Conservation (phyloP, 2,888 invertebrate species). For the Phaedon cochleariae region DNA sequence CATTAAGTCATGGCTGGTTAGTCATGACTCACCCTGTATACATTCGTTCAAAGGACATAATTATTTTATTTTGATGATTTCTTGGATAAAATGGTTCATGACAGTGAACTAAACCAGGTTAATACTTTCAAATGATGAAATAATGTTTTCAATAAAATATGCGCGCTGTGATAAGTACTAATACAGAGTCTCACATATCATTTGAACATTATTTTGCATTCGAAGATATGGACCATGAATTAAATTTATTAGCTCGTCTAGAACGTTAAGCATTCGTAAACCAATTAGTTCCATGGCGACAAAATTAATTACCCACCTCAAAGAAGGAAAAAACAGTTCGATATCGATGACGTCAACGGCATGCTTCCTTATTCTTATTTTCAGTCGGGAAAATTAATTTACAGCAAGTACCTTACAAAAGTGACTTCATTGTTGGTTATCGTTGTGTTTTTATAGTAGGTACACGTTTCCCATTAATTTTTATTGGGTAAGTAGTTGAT, state of each 20-base stretch:
- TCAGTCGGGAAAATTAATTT: background rate
- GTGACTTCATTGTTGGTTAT: background rate
- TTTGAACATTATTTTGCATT: background rate
- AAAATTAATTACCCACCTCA: background rate
- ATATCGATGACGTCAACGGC: background rate
- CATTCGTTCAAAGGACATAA: no score
- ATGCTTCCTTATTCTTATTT: background rate
- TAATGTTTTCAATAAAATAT: no score
- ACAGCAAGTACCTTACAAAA: background rate
- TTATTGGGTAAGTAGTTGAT: background rate
- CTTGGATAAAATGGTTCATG: no score
- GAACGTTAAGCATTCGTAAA: background rate
- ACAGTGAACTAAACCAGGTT: no score
- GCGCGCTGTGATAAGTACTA: no score
- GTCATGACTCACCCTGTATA: no score
- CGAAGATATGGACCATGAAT: background rate
- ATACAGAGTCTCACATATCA: background rate
- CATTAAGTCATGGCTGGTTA: no score
- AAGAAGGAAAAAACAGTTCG: background rate
- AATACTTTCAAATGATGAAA: no score
- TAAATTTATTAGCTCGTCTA: background rate
- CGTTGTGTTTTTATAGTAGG: background rate
- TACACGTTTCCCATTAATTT: background rate
- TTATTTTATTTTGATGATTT: no score
- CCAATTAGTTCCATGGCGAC: background rate